Evolutionary conservation across 2,888 invertebrate species (phyloP).

Genomic region (Nasonovia ribisnigri): DNA sequence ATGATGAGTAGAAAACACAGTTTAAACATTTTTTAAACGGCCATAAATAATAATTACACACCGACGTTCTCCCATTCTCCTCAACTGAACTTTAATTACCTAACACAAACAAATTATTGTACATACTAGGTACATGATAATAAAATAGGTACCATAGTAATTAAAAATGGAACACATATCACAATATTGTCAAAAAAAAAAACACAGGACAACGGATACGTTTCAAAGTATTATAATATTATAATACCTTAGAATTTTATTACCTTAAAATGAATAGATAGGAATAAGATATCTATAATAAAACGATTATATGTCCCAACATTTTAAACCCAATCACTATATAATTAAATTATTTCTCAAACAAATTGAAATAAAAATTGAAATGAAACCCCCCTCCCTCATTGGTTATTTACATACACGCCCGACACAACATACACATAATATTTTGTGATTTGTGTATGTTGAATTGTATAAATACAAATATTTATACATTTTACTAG

Average conservation of each 20-base stretch:
- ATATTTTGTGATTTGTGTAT: background rate
- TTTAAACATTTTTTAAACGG: background rate
- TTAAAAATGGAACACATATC: background rate
- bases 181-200: background rate
- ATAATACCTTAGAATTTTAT: background rate
- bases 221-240: background rate
- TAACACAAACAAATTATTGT: no score
- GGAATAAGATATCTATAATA: background rate
- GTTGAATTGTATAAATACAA: background rate
- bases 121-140: background rate
- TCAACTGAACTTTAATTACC: background rate
- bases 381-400: background rate
- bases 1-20: background rate
- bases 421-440: background rate
- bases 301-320: background rate
- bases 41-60: background rate
- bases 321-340: background rate
- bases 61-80: background rate
- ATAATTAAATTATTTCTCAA: no score
- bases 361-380: background rate
- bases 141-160: background rate
- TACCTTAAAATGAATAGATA: background rate
- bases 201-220: background rate
- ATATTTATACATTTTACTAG: background rate
- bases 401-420: background rate